Percentiles rank a stretch among this genome's conserved stretches.
These are phyloP conservation scores for Phrynosoma blainvillii DNA, from an alignment of 2,113 vertebrate genomes.

Conservation along the genomic window DNA sequence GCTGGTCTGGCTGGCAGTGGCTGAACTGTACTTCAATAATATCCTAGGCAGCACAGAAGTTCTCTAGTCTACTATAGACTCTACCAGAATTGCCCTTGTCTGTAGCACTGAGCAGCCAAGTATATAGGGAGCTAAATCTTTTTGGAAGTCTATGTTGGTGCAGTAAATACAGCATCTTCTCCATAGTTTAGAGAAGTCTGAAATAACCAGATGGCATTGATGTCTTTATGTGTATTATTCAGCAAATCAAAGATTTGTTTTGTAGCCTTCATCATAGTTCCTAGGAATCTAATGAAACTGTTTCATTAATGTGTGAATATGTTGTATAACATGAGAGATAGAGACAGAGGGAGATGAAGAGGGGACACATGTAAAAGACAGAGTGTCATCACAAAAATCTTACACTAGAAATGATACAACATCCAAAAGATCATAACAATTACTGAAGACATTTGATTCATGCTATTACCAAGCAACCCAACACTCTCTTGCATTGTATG, in stretches of 20 bases:
- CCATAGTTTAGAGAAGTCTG: not conserved
- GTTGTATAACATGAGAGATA: not conserved
- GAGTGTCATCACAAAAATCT: too few relatives aligned
- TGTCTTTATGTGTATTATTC: constrained; percentile 1
- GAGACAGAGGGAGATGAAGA: too few relatives aligned
- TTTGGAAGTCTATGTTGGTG: not conserved
- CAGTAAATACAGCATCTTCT: constrained; percentile 8
- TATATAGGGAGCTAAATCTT: constrained; percentile 4
- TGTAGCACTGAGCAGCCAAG: not conserved
- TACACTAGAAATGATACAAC: not conserved
- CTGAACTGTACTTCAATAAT: too few relatives aligned
- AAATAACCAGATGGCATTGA: constrained; percentile 18
- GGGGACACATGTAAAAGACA: not conserved
- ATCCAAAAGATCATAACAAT: not conserved
- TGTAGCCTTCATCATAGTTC: constrained; percentile 2
- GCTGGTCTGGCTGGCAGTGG: too few relatives aligned
- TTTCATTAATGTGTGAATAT: constrained; percentile 7
- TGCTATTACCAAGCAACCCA: not conserved
- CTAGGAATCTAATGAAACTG: constrained; percentile 10
- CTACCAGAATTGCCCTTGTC: not conserved
- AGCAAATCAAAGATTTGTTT: constrained; percentile 8
- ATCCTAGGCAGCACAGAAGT: not conserved
- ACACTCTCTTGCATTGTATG: not conserved
- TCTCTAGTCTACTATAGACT: not conserved
- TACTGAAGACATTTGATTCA: not conserved